Conservation (phyloP, 2,888 invertebrate species). For the Lissocephala sabroskyi region DNA sequence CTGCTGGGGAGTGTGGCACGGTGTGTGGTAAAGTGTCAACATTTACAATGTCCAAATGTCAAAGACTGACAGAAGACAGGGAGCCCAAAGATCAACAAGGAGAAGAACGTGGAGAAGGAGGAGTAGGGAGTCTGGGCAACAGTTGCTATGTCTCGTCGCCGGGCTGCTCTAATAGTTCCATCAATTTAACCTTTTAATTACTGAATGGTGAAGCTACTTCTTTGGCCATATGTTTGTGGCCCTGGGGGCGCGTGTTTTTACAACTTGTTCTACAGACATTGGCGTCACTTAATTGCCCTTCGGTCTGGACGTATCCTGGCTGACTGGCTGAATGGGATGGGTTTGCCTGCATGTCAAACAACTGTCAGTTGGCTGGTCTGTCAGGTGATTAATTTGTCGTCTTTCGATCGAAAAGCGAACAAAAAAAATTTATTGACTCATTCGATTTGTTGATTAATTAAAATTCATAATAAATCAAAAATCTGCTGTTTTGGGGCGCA, state of each 20-base stretch:
- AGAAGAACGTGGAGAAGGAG: background rate
- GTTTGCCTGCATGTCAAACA: constrained; percentile 52
- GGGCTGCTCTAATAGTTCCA: constrained; percentile 52
- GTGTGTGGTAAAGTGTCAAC: constrained; percentile 71
- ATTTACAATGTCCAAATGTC: constrained; percentile 71
- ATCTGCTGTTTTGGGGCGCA: constrained; percentile 20
- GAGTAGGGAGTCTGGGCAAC: constrained; percentile 28
- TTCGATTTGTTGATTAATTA: constrained; percentile 60
- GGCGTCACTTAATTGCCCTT: constrained; percentile 55
- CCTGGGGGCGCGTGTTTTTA: constrained; percentile 20
- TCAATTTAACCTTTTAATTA: constrained; percentile 59
- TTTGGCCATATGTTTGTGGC: background rate
- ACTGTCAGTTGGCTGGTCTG: constrained; percentile 50
- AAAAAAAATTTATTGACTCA: constrained; percentile 60
- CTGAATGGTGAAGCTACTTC: constrained; percentile 1
- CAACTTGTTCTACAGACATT: constrained; percentile 34
- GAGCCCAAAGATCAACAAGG: constrained; percentile 2
- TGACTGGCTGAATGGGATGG: constrained; percentile 31
- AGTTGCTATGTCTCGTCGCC: constrained; percentile 32
- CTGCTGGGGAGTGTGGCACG: constrained; percentile 9
- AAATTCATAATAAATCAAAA: constrained; percentile 58
- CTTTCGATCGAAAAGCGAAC: constrained; percentile 37
- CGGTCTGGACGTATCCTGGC: background rate
- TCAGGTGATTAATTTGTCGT: constrained; percentile 58
- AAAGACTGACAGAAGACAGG: constrained; percentile 56